Conservation (phyloP, 1,140 invertebrate genomes). For the Drosophila miranda region DNA sequence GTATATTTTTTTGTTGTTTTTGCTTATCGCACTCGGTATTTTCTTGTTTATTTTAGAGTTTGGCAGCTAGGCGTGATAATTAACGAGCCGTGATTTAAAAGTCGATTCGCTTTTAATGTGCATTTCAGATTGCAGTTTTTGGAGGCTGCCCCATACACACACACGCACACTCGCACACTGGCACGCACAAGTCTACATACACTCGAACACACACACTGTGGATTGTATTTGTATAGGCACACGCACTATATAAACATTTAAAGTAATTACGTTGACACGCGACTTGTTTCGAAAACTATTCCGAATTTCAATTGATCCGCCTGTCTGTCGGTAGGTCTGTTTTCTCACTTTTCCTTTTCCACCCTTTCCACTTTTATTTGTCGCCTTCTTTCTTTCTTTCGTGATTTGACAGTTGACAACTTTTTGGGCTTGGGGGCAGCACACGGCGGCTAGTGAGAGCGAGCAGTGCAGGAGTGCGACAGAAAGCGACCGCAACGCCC, state of each 20-base stretch:
- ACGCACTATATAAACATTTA: slow-evolving; percentile 55
- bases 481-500: slow-evolving; percentile 61
- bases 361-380: slow-evolving; percentile 9
- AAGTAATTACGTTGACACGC: slow-evolving; percentile 66
- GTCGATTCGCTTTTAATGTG: slow-evolving; percentile 64
- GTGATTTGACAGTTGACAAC: slow-evolving; percentile 67
- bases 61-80: slow-evolving; percentile 69
- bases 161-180: slow-evolving; percentile 9
- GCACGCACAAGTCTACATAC: slow-evolving; percentile 19
- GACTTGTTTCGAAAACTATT: slow-evolving; percentile 69
- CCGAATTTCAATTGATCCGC: slow-evolving; percentile 31
- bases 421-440: slow-evolving; percentile 53
- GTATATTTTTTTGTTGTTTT: neutral
- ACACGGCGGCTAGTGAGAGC: slow-evolving; percentile 17
- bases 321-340: slow-evolving; percentile 16
- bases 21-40: slow-evolving; percentile 18
- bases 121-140: slow-evolving; percentile 64
- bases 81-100: slow-evolving; percentile 68
- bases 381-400: slow-evolving; percentile 20
- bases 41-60: slow-evolving; percentile 45
- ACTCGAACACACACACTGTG: neutral
- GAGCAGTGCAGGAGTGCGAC: slow-evolving; percentile 10
- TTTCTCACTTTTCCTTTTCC: slow-evolving; percentile 37
- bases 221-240: slow-evolving; percentile 19
- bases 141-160: slow-evolving; percentile 55